A percentile compares a stretch with the other conserved stretches of the same genome.
phyloP scores from a whole-genome alignment of 2,113 vertebrate genomes.

The Numida meleagris region DNA sequence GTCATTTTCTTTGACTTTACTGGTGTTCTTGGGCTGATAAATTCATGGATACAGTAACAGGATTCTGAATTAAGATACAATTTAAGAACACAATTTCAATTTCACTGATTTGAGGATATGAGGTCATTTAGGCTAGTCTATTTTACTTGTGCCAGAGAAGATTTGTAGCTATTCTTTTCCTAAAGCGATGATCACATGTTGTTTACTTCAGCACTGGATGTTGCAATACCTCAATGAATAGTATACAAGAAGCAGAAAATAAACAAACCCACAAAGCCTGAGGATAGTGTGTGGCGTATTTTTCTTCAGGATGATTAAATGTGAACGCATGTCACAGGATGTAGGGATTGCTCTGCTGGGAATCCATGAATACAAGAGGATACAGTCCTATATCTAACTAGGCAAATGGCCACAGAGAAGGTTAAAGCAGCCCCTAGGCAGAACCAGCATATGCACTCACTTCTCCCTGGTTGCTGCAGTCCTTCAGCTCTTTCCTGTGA shows the following conservation, averaged over 20 bases:
- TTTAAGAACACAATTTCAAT: conserved; percentile 8
- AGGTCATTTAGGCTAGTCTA: conserved; percentile 40
- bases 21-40: neutral
- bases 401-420: neutral
- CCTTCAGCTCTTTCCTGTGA: neutral
- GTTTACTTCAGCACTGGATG: conserved; percentile 37
- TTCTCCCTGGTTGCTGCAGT: neutral
- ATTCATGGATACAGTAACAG: neutral
- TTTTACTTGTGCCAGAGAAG: conserved; percentile 3
- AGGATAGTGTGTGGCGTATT: neutral
- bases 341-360: conserved; percentile 28
- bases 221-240: conserved; percentile 49
- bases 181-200: conserved; percentile 38
- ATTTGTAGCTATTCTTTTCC: conserved; percentile 34
- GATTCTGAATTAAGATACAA: conserved; percentile 37
- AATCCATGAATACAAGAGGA: neutral
- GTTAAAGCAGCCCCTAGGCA: conserved; percentile 19
- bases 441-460: neutral
- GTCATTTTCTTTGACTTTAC: neutral
- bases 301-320: conserved; percentile 59
- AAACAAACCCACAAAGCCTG: conserved; percentile 16
- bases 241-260: conserved; percentile 37
- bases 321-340: conserved; percentile 28
- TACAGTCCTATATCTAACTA: neutral
- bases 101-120: conserved; percentile 50